Evolutionary conservation across 2,888 invertebrate species (phyloP).

Genomic region (Sarcophaga rosellei): DNA sequence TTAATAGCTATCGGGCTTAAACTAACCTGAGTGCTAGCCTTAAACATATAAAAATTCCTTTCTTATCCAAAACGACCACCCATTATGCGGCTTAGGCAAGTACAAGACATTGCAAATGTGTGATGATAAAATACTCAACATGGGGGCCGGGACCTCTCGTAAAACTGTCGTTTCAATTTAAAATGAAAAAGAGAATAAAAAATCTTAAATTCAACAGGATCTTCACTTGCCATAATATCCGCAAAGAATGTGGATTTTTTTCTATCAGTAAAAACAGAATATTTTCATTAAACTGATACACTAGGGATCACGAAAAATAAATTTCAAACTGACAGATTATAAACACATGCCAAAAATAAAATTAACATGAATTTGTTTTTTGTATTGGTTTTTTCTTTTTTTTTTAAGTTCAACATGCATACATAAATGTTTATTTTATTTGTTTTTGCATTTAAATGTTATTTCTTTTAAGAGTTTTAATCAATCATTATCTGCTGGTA

Average conservation of each 20-base stretch:
- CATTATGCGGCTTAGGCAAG: conserved; percentile 31
- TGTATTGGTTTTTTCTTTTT: background rate
- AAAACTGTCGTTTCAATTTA: conserved; percentile 46
- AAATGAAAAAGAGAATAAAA: conserved; percentile 24
- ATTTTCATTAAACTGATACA: conserved; percentile 15
- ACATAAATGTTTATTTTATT: conserved; percentile 29
- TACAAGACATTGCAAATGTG: conserved; percentile 53
- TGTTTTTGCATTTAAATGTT: conserved; percentile 45
- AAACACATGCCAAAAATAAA: conserved; percentile 53
- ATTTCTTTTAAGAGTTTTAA: conserved; percentile 52
- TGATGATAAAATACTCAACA: conserved; percentile 58
- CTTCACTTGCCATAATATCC: conserved; percentile 41
- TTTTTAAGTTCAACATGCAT: background rate
- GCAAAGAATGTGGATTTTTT: conserved; percentile 15
- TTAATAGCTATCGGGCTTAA: no score
- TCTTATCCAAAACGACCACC: conserved; percentile 44
- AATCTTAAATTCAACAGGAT: conserved; percentile 13
- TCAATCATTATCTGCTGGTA: conserved; percentile 55
- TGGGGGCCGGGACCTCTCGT: conserved; percentile 41
- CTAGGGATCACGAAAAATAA: conserved; percentile 28
- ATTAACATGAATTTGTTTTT: background rate
- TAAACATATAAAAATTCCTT: conserved; percentile 9
- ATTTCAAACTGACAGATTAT: conserved; percentile 45
- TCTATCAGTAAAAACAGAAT: conserved; percentile 48
- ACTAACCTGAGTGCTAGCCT: background rate